Evolutionary conservation across 2,113 vertebrate genomes (phyloP).

Genomic region (Aphyosemion australe): DNA sequence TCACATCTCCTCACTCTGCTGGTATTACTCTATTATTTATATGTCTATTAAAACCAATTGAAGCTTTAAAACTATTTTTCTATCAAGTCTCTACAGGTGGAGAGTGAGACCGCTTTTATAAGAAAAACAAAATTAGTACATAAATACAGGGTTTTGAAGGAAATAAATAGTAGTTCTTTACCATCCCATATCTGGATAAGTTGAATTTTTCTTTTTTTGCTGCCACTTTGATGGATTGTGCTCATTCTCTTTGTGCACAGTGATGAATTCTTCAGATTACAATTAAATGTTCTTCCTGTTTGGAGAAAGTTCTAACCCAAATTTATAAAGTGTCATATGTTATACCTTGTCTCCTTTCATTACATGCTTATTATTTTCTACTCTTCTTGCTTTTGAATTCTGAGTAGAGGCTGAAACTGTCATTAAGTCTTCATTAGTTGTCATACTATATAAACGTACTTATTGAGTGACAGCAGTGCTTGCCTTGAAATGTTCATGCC

Average conservation of each 20-base stretch:
- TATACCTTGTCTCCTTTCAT: conserved; percentile 18
- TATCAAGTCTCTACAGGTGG: too few species aligned
- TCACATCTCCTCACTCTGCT: too few species aligned
- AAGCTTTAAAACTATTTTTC: too few species aligned
- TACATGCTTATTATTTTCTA: neutral
- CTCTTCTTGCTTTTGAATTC: conserved; percentile 20
- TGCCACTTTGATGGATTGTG: conserved; percentile 38
- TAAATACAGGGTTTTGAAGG: too few species aligned
- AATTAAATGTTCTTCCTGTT: conserved; percentile 15
- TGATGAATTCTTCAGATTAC: conserved; percentile 33
- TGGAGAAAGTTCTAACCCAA: neutral
- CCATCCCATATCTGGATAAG: conserved; percentile 22
- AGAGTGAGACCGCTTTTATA: too few species aligned
- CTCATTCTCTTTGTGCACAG: conserved; percentile 8
- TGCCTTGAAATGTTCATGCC: conserved; percentile 11
- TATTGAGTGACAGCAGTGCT: conserved; percentile 11
- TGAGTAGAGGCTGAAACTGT: conserved; percentile 19
- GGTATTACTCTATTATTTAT: too few species aligned
- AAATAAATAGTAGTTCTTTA: too few species aligned
- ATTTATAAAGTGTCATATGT: conserved; percentile 23
- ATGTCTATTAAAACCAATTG: too few species aligned
- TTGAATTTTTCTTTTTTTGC: neutral
- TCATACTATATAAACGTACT: conserved; percentile 23
- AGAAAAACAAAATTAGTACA: too few species aligned
- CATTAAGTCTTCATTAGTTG: conserved; percentile 21